These are phyloP conservation scores for Caradrina clavipalpis DNA, from an alignment of 2,888 invertebrate species.

Conservation along the genomic window DNA sequence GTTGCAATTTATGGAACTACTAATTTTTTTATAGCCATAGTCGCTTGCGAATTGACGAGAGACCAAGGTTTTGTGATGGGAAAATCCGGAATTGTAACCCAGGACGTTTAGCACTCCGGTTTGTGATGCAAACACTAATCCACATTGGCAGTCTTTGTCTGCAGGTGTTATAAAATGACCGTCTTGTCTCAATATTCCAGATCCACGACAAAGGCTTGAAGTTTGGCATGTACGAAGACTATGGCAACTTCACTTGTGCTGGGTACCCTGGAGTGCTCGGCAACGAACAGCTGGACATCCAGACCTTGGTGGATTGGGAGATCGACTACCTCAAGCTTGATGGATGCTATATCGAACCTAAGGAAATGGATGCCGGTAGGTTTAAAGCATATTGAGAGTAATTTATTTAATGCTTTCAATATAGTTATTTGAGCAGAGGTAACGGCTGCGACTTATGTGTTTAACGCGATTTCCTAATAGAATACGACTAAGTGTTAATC, in stretches of 20 bases:
- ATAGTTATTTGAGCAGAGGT: no score
- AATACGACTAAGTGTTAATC: no score
- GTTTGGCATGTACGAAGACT: conserved; percentile 96
- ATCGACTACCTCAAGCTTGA: conserved; percentile 96
- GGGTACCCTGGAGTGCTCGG: conserved; percentile 94
- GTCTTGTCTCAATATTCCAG: conserved; percentile 78
- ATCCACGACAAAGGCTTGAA: conserved; percentile 94
- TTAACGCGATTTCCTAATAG: no score
- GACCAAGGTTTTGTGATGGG: no score
- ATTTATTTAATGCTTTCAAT: no score
- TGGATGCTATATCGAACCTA: conserved; percentile 93
- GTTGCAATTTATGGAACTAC: no score
- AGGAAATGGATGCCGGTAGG: conserved; percentile 90
- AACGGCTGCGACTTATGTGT: no score
- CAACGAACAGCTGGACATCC: conserved; percentile 92
- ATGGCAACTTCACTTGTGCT: conserved; percentile 94
- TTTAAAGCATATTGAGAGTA: background rate
- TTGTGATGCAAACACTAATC: background rate
- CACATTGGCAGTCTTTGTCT: background rate
- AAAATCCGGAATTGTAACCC: no score
- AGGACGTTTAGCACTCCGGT: no score
- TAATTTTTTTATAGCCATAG: no score
- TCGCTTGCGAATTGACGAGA: no score
- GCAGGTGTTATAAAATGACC: background rate
- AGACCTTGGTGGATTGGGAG: conserved; percentile 95